phyloP scores from a whole-genome alignment of 1,140 invertebrate species.

The Magallana ariakensis region DNA sequence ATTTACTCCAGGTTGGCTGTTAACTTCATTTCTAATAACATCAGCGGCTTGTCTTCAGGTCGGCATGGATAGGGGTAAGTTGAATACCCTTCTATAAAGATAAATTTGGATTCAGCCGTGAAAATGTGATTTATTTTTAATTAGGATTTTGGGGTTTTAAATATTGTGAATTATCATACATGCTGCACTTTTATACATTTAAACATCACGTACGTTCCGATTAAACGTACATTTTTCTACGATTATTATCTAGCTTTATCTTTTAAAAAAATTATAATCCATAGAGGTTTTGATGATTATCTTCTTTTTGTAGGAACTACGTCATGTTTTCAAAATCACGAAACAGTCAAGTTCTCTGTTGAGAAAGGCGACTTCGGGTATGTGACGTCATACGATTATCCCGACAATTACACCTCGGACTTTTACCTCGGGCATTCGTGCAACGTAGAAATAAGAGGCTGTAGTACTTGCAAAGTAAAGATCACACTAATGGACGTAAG shows the following conservation, averaged over 20 bases:
- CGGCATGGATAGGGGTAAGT: slow-evolving; percentile 11
- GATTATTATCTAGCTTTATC: no score
- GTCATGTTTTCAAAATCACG: slow-evolving; percentile 47
- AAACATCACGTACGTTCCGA: no score
- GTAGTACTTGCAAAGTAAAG: slow-evolving; percentile 71
- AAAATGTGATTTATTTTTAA: no score
- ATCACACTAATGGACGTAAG: slow-evolving; percentile 66
- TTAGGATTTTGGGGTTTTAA: no score
- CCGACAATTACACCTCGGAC: slow-evolving; percentile 64
- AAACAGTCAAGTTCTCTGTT: slow-evolving; percentile 56
- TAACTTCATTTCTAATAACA: slow-evolving; percentile 10
- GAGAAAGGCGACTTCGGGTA: slow-evolving; percentile 73
- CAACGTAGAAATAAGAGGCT: slow-evolving; percentile 71
- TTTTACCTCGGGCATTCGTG: slow-evolving; percentile 67
- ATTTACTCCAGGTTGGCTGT: slow-evolving; percentile 20
- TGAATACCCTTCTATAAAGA: not conserved
- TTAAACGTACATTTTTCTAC: no score
- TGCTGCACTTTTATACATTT: no score
- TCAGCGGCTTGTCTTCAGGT: slow-evolving; percentile 1
- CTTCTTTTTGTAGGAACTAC: not conserved
- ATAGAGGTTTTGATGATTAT: no score
- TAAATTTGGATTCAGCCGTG: no score
- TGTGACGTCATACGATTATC: slow-evolving; percentile 65
- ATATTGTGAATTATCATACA: no score
- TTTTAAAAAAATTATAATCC: no score